Evolutionary conservation across 2,797 vertebrate genomes (phyloP).

Genomic region (Characodon lateralis): DNA sequence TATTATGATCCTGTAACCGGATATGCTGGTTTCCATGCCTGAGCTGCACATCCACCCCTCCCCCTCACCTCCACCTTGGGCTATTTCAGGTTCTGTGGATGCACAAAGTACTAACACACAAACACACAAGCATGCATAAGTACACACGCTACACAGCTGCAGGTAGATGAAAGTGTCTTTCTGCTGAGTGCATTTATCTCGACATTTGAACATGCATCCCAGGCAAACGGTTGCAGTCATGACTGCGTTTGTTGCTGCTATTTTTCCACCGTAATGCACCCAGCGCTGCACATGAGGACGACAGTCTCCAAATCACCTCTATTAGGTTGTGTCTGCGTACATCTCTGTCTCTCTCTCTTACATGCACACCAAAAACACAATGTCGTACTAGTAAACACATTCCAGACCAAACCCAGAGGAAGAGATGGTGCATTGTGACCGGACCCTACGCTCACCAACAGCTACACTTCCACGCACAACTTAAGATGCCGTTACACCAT

Average conservation of each 20-base stretch:
- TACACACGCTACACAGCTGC: constrained; percentile 35
- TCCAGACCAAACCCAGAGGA: constrained; percentile 69
- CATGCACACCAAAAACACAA: constrained; percentile 32
- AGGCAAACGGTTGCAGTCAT: constrained; percentile 2
- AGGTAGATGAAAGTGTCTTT: constrained; percentile 35
- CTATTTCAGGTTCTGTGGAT: constrained; percentile 86
- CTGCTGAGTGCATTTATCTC: constrained; percentile 1
- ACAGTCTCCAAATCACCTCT: constrained; percentile 33
- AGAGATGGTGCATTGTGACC: constrained; percentile 52
- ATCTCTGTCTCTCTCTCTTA: neutral
- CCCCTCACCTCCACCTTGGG: constrained; percentile 75
- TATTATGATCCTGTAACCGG: constrained; percentile 94
- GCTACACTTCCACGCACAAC: constrained; percentile 42
- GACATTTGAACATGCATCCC: neutral
- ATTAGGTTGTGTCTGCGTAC: constrained; percentile 6
- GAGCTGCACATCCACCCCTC: constrained; percentile 83
- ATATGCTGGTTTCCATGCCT: constrained; percentile 90
- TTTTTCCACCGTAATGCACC: constrained; percentile 40
- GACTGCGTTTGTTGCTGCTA: constrained; percentile 14
- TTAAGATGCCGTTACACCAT: constrained; percentile 47
- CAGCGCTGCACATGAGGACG: constrained; percentile 50
- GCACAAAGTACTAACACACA: constrained; percentile 50
- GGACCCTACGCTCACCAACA: constrained; percentile 36
- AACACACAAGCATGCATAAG: constrained; percentile 13
- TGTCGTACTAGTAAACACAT: constrained; percentile 72